Evolutionary conservation across 2,888 invertebrate genomes (phyloP), one percentile per base, ranked within the genome.

Genomic region (Slavum lentiscoides): DNA sequence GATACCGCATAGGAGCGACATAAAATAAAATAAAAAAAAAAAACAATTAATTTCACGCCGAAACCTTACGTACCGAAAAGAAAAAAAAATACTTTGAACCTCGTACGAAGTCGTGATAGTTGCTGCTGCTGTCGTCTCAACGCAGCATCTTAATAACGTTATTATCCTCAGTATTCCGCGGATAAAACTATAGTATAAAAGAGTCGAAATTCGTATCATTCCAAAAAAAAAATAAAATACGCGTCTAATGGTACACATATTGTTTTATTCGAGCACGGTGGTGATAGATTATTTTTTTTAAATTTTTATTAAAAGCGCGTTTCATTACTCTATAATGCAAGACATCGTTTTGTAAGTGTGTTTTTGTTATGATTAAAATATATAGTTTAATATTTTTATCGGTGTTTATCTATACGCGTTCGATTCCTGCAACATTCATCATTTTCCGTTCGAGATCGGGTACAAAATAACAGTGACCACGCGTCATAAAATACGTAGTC

Each of bases 1-100:
- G 17, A 67, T 49, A 13, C 30, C 4, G 30, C 49, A 49, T 49
- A 49, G 49, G 4, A 30, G 15, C 49, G 49, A n/a, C n/a, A n/a
- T n/a, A n/a, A n/a, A n/a, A n/a, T n/a, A n/a, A n/a, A 43, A 67
- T 4, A 30, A 30, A 4, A 30, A 30, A 4, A 67, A 39, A 68
- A 59, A 73, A 53, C 19, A 67, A 75, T 75, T 67, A 58, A 75
- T 67, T 75, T 67, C 4, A 30, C 21, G 19, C 58, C 43, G 75
- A 75, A 75, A 58, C 75, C 75, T 19, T 75, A 75, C 23, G 55
- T 11, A 58, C 21, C 3, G 9, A n/a, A 30, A 30, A 30, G 4
- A 30, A 2, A 30, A 30, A 30, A 2, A 30, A n/a, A 43, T 13
- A 39, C 39, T 37, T 62, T 30, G 73, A 62, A 61, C 61, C 73